phyloP scores from a whole-genome alignment of 1,140 invertebrate species.

The Microplitis mediator region DNA sequence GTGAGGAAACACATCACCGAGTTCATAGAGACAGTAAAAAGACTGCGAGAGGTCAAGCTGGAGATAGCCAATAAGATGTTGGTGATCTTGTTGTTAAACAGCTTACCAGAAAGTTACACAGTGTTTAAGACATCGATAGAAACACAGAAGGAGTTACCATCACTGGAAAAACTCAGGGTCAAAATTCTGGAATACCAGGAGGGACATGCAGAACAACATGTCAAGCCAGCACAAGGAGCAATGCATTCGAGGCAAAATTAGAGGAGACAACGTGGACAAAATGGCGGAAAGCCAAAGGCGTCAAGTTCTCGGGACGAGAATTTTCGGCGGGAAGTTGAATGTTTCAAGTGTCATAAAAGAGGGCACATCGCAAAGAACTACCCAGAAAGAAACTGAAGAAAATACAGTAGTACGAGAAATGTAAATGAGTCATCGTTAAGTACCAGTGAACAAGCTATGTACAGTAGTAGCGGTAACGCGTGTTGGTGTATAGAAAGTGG shows the following conservation, averaged over 20 bases:
- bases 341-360: conserved; percentile 19
- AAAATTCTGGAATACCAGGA: conserved; percentile 39
- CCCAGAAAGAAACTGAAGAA: neutral
- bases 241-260: neutral
- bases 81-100: conserved; percentile 38
- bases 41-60: conserved; percentile 36
- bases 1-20: conserved; percentile 37
- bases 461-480: neutral
- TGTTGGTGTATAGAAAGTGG: conserved; percentile 18
- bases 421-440: neutral
- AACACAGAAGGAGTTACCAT: conserved; percentile 37
- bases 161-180: conserved; percentile 32
- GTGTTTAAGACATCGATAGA: conserved; percentile 39
- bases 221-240: neutral
- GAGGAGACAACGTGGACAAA: neutral
- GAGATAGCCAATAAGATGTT: conserved; percentile 35
- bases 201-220: neutral
- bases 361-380: too few relatives aligned
- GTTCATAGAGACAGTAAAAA: conserved; percentile 40
- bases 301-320: neutral
- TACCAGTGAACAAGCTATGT: conserved; percentile 9
- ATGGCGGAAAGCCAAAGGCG: conserved; percentile 13
- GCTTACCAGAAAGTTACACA: conserved; percentile 35
- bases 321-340: neutral
- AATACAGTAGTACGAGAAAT: neutral